Evolutionary conservation across 2,113 vertebrate genomes (phyloP).

Genomic region (Oreochromis niloticus): DNA sequence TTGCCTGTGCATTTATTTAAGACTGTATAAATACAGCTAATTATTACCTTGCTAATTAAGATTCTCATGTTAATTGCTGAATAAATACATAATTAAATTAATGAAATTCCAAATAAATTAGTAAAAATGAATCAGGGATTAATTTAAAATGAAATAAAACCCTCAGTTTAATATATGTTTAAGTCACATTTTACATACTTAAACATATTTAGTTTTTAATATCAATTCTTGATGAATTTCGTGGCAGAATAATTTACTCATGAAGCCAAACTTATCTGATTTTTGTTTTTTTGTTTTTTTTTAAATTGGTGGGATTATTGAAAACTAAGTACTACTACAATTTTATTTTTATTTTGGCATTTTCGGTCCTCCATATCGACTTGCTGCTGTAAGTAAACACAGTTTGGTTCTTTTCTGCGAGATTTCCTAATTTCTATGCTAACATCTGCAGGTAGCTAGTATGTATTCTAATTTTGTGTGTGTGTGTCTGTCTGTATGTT

Average conservation of each 20-base stretch:
- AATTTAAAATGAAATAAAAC: background rate
- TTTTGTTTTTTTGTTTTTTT: background rate
- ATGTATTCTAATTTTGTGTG: background rate
- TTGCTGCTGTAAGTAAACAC: background rate
- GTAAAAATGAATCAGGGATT: background rate
- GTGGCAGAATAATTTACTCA: background rate
- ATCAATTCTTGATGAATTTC: background rate
- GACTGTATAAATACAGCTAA: background rate
- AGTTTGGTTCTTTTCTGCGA: background rate
- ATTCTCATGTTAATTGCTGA: background rate
- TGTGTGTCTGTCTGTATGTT: background rate
- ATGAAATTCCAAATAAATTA: background rate
- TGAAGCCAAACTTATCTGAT: background rate
- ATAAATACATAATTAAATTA: background rate
- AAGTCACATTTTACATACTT: background rate
- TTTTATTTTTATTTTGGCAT: background rate
- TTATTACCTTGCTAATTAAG: background rate
- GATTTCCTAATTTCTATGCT: background rate
- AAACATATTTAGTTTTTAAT: background rate
- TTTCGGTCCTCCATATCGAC: fast-evolving
- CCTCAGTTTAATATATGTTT: background rate
- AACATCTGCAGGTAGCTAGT: background rate
- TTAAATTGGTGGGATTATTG: fast-evolving
- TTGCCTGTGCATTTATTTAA: background rate
- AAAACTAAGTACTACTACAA: background rate